phyloP scores from a whole-genome alignment of 2,113 vertebrate genomes.

The Saguinus midas region DNA sequence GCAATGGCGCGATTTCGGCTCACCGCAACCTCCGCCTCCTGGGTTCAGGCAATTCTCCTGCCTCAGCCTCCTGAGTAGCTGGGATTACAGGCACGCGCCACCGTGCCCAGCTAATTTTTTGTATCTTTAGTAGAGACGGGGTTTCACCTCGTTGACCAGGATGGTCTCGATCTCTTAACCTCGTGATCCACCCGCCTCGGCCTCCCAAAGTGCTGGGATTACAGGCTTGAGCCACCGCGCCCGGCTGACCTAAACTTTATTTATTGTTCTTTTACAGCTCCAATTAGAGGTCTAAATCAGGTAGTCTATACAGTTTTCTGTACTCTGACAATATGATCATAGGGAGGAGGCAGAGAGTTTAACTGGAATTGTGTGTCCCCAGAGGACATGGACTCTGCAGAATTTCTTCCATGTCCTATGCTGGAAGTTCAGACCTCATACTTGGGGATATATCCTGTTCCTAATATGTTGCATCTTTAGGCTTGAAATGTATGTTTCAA shows the following conservation, averaged over 20 bases:
- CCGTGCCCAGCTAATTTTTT: too few species aligned
- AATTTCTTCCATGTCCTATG: neutral
- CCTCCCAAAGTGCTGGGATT: too few species aligned
- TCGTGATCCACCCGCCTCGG: too few species aligned
- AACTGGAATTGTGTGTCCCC: neutral
- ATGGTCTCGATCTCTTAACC: too few species aligned
- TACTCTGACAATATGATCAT: neutral
- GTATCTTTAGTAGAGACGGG: too few species aligned
- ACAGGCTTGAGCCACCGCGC: too few species aligned
- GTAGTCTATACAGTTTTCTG: neutral
- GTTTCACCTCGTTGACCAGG: too few species aligned
- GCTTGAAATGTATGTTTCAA: constrained; percentile 6
- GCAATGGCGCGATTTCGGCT: too few species aligned
- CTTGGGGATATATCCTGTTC: neutral
- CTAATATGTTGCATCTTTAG: neutral
- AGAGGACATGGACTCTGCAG: neutral
- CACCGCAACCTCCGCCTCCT: too few species aligned
- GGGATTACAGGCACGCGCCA: too few species aligned
- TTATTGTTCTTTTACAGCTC: neutral
- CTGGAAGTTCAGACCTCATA: constrained; percentile 16
- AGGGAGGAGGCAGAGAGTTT: neutral
- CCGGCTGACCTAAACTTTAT: neutral
- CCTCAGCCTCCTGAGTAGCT: too few species aligned
- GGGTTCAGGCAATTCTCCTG: too few species aligned
- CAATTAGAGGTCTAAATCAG: neutral